Percentiles rank a stretch among this genome's conserved stretches.
These are phyloP conservation scores for Drosophila burlai DNA, from an alignment of 1,140 invertebrate species.

Conservation along the genomic window DNA sequence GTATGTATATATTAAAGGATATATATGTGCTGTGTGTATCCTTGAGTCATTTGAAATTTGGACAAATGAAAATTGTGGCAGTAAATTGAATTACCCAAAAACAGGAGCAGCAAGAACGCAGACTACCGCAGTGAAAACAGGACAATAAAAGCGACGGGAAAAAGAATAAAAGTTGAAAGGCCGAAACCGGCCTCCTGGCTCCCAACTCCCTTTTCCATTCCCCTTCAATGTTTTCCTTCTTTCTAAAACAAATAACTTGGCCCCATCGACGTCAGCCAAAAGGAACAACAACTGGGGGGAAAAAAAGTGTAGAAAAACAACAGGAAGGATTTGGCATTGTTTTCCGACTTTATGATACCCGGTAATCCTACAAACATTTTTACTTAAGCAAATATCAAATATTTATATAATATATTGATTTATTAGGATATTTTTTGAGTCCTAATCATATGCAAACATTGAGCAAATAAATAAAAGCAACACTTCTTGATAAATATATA, in stretches of 20 bases:
- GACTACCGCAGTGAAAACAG: constrained; percentile 76
- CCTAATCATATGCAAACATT: background rate
- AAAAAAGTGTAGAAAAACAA: constrained; percentile 3
- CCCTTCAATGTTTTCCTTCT: background rate
- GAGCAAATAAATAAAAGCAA: background rate
- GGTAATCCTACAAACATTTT: constrained; percentile 2
- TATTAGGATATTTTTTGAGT: background rate
- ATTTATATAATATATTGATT: background rate
- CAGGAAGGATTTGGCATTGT: background rate
- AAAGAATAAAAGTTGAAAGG: constrained; percentile 74
- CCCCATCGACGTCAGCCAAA: constrained; percentile 20
- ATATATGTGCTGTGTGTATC: constrained; percentile 33
- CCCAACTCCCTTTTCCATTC: background rate
- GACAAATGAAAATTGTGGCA: constrained; percentile 79
- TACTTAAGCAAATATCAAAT: background rate
- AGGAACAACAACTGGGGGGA: constrained; percentile 10
- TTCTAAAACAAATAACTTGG: constrained; percentile 61
- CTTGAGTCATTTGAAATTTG: constrained; percentile 70
- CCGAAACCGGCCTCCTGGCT: constrained; percentile 23
- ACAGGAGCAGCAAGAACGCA: constrained; percentile 34
- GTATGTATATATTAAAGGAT: constrained; percentile 9
- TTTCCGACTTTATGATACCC: constrained; percentile 15
- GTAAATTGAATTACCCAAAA: constrained; percentile 81
- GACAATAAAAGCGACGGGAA: constrained; percentile 68
- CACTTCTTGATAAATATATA: background rate